A percentile compares a stretch with the other conserved stretches of the same genome.
Evolutionary conservation across 2,797 vertebrate genomes (phyloP).

Genomic region (Hippopotamyrus pictus): DNA sequence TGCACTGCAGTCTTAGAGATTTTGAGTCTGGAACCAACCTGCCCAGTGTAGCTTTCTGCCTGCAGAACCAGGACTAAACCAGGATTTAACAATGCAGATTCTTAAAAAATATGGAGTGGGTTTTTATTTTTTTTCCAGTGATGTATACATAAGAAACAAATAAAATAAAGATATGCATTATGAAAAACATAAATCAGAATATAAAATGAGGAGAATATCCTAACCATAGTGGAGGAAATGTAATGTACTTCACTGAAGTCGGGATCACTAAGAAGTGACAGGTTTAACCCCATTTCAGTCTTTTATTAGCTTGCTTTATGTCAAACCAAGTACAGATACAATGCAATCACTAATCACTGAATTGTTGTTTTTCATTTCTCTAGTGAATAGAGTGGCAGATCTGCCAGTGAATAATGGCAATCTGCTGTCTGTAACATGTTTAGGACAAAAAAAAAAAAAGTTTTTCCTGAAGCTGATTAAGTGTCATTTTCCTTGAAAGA

Average conservation of each 20-base stretch:
- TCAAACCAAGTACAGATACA: background rate
- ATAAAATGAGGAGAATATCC: background rate
- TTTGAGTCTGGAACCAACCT: background rate
- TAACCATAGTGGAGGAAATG: background rate
- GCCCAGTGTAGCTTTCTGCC: background rate
- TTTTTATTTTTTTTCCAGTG: too few species aligned
- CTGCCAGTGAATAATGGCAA: background rate
- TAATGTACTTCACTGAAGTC: background rate
- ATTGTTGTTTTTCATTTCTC: background rate
- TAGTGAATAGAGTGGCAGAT: background rate
- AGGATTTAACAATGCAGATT: background rate
- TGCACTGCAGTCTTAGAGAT: background rate
- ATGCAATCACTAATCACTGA: background rate
- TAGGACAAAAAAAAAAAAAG: background rate
- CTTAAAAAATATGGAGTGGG: background rate
- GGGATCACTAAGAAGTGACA: background rate
- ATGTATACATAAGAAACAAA: background rate
- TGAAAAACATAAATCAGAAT: background rate
- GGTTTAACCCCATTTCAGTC: background rate
- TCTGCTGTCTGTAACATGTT: background rate
- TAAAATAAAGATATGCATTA: background rate
- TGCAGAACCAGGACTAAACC: background rate
- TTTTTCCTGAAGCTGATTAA: slow-evolving; percentile 40
- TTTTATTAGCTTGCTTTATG: background rate
- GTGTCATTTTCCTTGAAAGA: slow-evolving; percentile 49